Conservation (phyloP, 2,113 vertebrate species). For the Epinephelus moara region DNA sequence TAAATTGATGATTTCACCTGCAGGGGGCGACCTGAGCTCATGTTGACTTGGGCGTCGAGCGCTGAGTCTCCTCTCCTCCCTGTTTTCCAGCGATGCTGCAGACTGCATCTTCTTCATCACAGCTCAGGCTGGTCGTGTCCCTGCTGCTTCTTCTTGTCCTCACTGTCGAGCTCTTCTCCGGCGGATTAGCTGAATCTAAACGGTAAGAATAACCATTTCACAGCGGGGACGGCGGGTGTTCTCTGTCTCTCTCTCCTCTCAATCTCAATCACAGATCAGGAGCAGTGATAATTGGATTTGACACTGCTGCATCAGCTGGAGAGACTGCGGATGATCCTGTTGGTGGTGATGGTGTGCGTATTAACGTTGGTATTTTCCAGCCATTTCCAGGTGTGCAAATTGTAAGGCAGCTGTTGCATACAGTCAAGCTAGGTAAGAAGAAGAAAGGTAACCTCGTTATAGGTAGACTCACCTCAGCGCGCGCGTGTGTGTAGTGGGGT, state of each 20-base stretch:
- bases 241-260: background rate
- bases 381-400: background rate
- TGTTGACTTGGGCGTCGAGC: conserved; percentile 36
- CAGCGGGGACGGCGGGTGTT: background rate
- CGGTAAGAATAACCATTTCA: conserved; percentile 52
- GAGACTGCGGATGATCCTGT: conserved; percentile 44
- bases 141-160: conserved; percentile 6
- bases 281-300: conserved; percentile 24
- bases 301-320: conserved; percentile 46
- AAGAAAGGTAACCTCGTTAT: background rate
- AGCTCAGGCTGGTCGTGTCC: conserved; percentile 14
- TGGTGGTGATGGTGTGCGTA: background rate
- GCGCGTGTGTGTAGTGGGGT: background rate
- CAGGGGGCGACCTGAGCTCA: conserved; percentile 61
- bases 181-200: conserved; percentile 9
- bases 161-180: background rate
- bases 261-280: conserved; percentile 1
- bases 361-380: background rate
- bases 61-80: conserved; percentile 43
- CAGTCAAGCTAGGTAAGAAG: no score
- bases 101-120: conserved; percentile 36
- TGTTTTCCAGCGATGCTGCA: conserved; percentile 65
- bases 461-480: conserved; percentile 33
- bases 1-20: background rate
- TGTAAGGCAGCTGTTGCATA: conserved; percentile 1